A percentile compares a stretch with the other conserved stretches of the same genome.
Conservation (phyloP, 2,888 invertebrate species). For the Drosophila mimetica region DNA sequence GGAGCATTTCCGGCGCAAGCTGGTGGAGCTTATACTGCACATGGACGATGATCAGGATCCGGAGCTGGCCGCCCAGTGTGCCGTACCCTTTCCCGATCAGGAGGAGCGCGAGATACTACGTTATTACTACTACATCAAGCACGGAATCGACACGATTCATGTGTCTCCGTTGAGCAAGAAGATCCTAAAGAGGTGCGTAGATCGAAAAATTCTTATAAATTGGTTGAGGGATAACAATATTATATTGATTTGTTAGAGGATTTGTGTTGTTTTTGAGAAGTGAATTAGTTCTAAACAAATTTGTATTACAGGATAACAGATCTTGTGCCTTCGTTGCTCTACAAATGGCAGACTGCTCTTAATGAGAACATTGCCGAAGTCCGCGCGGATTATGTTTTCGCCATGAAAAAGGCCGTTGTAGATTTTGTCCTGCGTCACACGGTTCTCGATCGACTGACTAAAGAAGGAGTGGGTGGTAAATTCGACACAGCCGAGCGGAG, state of each 20-base stretch:
- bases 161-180: constrained; percentile 92
- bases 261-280: too few species aligned
- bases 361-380: constrained; percentile 90
- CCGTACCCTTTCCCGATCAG: constrained; percentile 86
- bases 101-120: constrained; percentile 89
- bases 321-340: constrained; percentile 87
- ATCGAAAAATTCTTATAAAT: too few species aligned
- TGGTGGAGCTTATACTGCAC: constrained; percentile 90
- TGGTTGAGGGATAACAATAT: neutral
- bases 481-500: constrained; percentile 83
- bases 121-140: constrained; percentile 95
- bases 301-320: constrained; percentile 86
- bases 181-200: constrained; percentile 87
- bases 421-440: constrained; percentile 95
- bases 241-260: too few species aligned
- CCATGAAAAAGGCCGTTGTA: constrained; percentile 95
- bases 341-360: constrained; percentile 87
- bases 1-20: constrained; percentile 92
- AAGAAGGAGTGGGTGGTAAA: constrained; percentile 52
- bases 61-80: constrained; percentile 19
- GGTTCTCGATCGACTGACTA: constrained; percentile 57
- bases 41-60: constrained; percentile 84
- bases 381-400: constrained; percentile 93
- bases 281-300: neutral
- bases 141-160: constrained; percentile 95